phyloP scores from a whole-genome alignment of 1,140 invertebrate species.

The Drosophila aff. region DNA sequence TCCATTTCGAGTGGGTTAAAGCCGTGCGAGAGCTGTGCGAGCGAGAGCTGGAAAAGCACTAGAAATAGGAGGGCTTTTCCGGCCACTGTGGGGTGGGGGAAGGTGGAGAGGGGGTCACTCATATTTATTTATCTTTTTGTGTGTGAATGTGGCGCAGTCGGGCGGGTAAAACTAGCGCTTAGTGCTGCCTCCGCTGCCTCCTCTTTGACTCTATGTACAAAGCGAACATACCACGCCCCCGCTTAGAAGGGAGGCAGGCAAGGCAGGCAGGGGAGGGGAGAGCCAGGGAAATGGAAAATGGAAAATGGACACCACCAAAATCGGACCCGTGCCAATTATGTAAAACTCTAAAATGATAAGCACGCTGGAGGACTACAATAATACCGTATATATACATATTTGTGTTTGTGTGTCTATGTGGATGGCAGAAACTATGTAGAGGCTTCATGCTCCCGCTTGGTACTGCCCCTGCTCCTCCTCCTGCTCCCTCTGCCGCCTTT shows the following conservation, averaged over 20 bases:
- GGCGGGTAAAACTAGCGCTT: slow-evolving; percentile 60
- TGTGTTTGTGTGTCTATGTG: slow-evolving; percentile 35
- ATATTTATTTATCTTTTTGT: slow-evolving; percentile 81
- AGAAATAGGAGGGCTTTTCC: neutral
- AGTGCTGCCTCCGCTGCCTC: neutral
- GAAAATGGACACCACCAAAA: slow-evolving; percentile 15
- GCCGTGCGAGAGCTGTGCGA: slow-evolving; percentile 10
- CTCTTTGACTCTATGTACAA: slow-evolving; percentile 33
- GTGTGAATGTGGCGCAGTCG: slow-evolving; percentile 68
- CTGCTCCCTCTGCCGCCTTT: neutral
- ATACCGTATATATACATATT: slow-evolving; percentile 2
- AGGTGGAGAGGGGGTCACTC: slow-evolving; percentile 56
- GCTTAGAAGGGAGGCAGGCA: slow-evolving; percentile 34
- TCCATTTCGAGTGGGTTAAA: slow-evolving; percentile 14
- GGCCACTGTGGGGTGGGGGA: neutral
- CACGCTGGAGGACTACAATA: slow-evolving; percentile 39
- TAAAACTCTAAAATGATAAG: slow-evolving; percentile 82
- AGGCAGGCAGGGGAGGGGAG: neutral
- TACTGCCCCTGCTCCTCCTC: neutral
- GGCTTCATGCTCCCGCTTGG: slow-evolving; percentile 3
- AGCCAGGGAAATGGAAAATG: slow-evolving; percentile 12
- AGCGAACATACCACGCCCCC: slow-evolving; percentile 62
- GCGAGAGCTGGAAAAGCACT: neutral
- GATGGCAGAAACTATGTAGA: slow-evolving; percentile 46
- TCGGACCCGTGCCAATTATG: slow-evolving; percentile 63